Base-by-base conservation (phyloP, 2,888 invertebrate species). In the Andrena haemorrhoa region DNA sequence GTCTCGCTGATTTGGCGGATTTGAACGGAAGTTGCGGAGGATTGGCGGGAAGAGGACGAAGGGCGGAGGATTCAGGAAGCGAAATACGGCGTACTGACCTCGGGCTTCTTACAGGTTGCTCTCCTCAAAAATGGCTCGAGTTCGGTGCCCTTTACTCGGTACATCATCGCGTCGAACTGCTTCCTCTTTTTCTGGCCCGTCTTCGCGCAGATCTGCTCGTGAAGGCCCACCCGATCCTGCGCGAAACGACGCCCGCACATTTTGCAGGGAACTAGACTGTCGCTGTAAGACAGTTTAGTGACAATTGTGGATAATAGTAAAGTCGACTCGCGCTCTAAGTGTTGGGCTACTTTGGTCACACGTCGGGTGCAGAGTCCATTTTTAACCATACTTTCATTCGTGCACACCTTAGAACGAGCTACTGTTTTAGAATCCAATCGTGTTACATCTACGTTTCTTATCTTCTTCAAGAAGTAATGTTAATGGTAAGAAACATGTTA, bases 141-240 rank as follows among this genome's bases (percentile, higher is more conserved):
- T 90, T 98, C 99, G 0, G 98, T 98, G 31, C 98, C 98, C 94
- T 96, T 95, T 0, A 98, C 96, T n/a, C 99, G 95, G 94, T 98
- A 98, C 92, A 98, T 98, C 60, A 97, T 96, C 2, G 97, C 97
- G 94, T 99, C 99, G 93, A 98, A 99, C 0, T 97, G 96, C 95
- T 98, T 99, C 85, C 99, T 95, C 92, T 98, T 98, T 94, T 98
- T 98, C 78, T 95, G 94, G 64, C 95, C 94, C 0, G 97, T 95
- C 92, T 97, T 98, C 86, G 95, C 94, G 94, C 99, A 99, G 84
- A 98, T 97, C 35, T 96, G 95, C 94, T 98, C 96, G 94, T 99
- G 99, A 88, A 97, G 97, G 6, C 94, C 94, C 70, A 98, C 94
- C 1, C 99, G 95, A 92, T 99, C 98, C 23, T 95, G 93, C 7